phyloP scores from a whole-genome alignment of 1,140 invertebrate species.

The Heliconius melpomene region DNA sequence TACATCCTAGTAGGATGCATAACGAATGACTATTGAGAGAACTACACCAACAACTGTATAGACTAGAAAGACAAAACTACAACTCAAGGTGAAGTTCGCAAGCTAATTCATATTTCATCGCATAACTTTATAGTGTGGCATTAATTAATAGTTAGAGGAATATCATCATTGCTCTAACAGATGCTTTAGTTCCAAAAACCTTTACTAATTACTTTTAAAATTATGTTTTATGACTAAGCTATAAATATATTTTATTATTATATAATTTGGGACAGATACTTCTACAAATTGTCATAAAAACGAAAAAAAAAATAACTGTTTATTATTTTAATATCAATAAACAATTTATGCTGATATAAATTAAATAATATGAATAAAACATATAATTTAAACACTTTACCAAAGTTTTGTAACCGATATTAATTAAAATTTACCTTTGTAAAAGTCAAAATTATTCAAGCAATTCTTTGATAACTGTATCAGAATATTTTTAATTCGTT shows the following conservation, averaged over 20 bases:
- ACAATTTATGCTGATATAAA: background rate
- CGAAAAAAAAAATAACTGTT: too few species aligned
- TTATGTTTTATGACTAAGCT: too few species aligned
- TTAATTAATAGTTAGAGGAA: background rate
- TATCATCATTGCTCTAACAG: background rate
- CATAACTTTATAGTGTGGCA: background rate
- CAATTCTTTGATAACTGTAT: background rate
- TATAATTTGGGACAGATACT: too few species aligned
- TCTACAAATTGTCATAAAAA: too few species aligned
- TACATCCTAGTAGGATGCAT: background rate
- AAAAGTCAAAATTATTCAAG: background rate
- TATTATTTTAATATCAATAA: background rate
- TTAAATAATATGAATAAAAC: background rate
- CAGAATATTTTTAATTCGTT: background rate
- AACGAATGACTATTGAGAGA: background rate
- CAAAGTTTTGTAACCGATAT: background rate
- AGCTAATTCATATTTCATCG: slow-evolving; percentile 5
- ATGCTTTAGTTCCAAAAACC: too few species aligned
- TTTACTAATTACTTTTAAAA: too few species aligned
- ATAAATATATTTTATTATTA: too few species aligned
- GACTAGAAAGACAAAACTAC: background rate
- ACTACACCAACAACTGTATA: background rate
- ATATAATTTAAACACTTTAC: background rate
- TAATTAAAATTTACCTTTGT: background rate
- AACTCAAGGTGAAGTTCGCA: background rate